phyloP scores from a whole-genome alignment of 2,888 invertebrate genomes.

The Brenthis daphne region DNA sequence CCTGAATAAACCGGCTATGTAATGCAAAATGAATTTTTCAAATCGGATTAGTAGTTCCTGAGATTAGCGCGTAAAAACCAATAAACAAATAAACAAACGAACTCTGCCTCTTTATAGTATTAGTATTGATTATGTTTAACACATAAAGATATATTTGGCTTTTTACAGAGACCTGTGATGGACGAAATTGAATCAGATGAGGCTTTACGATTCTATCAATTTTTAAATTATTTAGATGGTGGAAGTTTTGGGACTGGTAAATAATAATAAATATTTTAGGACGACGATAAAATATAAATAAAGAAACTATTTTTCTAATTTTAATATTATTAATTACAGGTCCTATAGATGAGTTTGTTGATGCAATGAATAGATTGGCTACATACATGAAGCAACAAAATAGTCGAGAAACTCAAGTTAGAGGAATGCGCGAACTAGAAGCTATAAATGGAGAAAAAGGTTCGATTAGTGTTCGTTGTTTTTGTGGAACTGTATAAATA shows the following conservation, averaged over 20 bases:
- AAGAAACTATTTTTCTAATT: too few relatives aligned
- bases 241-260: conserved; percentile 75
- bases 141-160: background rate
- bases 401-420: conserved; percentile 70
- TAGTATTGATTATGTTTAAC: background rate
- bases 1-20: too few relatives aligned
- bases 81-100: too few relatives aligned
- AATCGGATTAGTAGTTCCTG: too few relatives aligned
- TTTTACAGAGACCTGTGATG: conserved; percentile 71
- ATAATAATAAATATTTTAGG: background rate
- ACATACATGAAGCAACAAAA: conserved; percentile 75
- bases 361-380: conserved; percentile 69
- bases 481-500: background rate
- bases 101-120: too few relatives aligned
- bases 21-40: too few relatives aligned
- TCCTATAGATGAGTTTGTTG: conserved; percentile 74
- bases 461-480: conserved; percentile 29
- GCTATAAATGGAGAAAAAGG: conserved; percentile 77
- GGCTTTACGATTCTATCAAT: conserved; percentile 74
- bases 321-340: conserved; percentile 46
- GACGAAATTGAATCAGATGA: conserved; percentile 79
- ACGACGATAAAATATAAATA: background rate
- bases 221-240: conserved; percentile 76
- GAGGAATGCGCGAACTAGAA: conserved; percentile 75
- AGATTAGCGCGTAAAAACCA: too few relatives aligned